Conservation (phyloP, 2,888 invertebrate genomes). For the Pollenia amentaria region DNA sequence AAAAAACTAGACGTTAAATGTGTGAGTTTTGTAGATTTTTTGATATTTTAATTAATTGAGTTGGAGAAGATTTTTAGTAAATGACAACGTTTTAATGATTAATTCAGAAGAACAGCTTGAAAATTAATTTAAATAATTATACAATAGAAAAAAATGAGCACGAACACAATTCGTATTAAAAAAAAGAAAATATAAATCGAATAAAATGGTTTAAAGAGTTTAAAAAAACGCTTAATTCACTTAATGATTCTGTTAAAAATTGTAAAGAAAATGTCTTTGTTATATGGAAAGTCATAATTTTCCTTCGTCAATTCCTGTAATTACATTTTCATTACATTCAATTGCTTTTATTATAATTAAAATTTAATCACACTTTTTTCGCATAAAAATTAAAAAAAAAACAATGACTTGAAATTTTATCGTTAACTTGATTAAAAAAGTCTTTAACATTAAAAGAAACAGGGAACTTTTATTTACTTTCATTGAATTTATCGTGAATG, state of each 20-base stretch:
- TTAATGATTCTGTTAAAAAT: no score
- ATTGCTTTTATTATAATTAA: no score
- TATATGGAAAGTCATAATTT: no score
- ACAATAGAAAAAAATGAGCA: background rate
- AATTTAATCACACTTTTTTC: no score
- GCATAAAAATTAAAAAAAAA: background rate
- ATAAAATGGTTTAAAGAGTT: no score
- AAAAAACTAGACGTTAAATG: no score
- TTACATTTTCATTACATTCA: no score
- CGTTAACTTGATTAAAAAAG: background rate
- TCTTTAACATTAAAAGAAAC: background rate
- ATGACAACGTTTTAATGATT: background rate
- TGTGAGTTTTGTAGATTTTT: background rate
- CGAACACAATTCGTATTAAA: background rate
- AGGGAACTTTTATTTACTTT: slow-evolving; percentile 26
- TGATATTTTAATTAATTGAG: slow-evolving; percentile 57
- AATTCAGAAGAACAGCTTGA: background rate
- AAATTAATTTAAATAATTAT: background rate
- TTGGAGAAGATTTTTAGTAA: slow-evolving; percentile 14
- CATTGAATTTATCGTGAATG: background rate
- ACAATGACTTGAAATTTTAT: background rate
- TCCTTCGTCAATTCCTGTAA: no score
- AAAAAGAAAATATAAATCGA: no score
- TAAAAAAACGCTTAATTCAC: no score
- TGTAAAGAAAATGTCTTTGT: no score